phyloP scores from a whole-genome alignment of 2,797 vertebrate species.

The Corythornis leucogaster region DNA sequence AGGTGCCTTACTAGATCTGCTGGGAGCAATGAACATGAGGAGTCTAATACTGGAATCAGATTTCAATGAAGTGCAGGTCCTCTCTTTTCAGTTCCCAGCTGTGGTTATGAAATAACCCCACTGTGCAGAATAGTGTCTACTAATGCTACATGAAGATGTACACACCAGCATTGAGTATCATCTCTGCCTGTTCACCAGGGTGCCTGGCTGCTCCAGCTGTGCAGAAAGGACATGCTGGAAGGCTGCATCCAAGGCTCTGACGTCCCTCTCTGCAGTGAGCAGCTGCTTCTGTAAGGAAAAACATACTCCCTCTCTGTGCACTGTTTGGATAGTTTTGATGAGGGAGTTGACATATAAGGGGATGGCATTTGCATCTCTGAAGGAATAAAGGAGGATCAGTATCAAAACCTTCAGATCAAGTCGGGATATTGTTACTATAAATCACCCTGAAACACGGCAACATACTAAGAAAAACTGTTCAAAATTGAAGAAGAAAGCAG shows the following conservation, averaged over 20 bases:
- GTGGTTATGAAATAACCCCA: neutral
- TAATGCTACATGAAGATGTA: neutral
- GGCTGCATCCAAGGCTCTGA: neutral
- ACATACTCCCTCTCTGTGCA: neutral
- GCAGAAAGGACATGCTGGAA: neutral
- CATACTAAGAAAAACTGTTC: neutral
- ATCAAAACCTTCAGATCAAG: neutral
- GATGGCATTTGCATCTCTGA: neutral
- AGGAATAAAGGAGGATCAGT: neutral
- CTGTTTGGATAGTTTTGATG: neutral
- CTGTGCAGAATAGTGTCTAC: neutral
- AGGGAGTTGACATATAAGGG: neutral
- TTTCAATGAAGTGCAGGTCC: neutral
- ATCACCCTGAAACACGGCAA: neutral
- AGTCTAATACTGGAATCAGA: neutral
- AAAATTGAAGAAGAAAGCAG: neutral
- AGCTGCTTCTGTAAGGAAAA: neutral
- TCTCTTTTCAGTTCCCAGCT: neutral
- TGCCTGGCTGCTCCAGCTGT: neutral
- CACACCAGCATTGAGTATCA: fast-evolving
- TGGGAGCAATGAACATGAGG: neutral
- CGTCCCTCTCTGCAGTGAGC: neutral
- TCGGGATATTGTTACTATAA: neutral
- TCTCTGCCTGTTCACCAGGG: fast-evolving
- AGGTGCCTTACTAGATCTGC: too few species aligned